Percentiles rank a stretch among this genome's conserved stretches.
Conservation (phyloP, 1,140 invertebrate genomes). For the Bradysia coprophila region DNA sequence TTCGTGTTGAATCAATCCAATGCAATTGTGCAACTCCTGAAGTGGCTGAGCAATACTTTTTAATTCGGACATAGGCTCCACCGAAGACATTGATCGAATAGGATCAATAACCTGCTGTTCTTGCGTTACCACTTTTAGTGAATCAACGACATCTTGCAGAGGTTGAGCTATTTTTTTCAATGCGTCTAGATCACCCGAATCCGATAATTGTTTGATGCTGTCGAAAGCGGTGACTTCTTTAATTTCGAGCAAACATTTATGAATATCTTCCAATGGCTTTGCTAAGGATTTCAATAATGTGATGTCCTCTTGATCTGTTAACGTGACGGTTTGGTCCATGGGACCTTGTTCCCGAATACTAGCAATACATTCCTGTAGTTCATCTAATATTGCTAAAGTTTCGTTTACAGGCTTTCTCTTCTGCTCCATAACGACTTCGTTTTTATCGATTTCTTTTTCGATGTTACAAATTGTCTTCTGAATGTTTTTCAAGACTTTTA, state of each 20-base stretch:
- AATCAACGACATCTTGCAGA: not conserved
- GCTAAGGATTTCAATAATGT: not conserved
- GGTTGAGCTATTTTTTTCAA: not conserved
- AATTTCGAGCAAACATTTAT: not conserved
- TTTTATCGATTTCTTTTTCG: slow-evolving; percentile 18
- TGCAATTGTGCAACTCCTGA: slow-evolving; percentile 26
- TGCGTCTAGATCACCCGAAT: not conserved
- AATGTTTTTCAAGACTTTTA: slow-evolving; percentile 13
- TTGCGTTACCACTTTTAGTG: not conserved
- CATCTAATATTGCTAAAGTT: not conserved
- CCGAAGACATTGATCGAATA: slow-evolving; percentile 6
- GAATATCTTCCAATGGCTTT: not conserved
- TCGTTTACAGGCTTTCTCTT: not conserved
- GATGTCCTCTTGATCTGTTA: not conserved
- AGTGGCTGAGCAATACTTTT: slow-evolving; percentile 29
- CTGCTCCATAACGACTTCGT: slow-evolving; percentile 6
- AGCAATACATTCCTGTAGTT: not conserved
- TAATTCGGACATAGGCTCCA: slow-evolving; percentile 23
- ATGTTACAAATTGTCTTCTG: slow-evolving; percentile 14
- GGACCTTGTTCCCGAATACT: not conserved
- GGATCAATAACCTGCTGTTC: not conserved
- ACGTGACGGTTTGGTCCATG: not conserved
- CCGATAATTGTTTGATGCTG: not conserved
- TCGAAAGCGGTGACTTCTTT: not conserved
- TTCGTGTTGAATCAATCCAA: slow-evolving; percentile 28